These are phyloP conservation scores for Salmo trutta DNA, from an alignment of 2,797 vertebrate species.

Conservation along the genomic window DNA sequence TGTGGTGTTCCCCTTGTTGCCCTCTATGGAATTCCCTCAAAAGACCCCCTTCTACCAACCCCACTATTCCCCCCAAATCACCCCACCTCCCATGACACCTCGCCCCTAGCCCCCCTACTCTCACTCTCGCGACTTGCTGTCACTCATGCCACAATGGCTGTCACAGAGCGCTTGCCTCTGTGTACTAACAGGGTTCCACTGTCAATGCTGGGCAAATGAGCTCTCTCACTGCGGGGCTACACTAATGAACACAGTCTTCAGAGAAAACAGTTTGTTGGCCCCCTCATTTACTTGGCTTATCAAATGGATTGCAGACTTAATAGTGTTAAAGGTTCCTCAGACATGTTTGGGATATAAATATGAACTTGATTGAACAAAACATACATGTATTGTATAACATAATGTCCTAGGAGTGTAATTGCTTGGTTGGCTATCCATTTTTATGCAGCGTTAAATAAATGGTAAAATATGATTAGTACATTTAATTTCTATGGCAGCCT, in stretches of 20 bases:
- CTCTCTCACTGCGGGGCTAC: constrained; percentile 18
- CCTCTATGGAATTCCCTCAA: constrained; percentile 71
- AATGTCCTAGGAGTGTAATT: too few species aligned
- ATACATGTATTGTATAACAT: too few species aligned
- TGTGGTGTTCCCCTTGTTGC: constrained; percentile 55
- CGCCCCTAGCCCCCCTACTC: constrained; percentile 6
- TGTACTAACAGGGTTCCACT: constrained; percentile 49
- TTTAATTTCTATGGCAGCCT: not conserved
- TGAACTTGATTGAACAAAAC: too few species aligned
- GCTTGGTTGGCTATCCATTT: not conserved
- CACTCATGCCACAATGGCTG: constrained; percentile 72
- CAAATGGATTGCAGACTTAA: constrained; percentile 45
- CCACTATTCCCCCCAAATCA: not conserved
- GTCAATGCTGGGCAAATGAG: constrained; percentile 47
- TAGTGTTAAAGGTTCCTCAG: constrained; percentile 19
- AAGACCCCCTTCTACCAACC: constrained; percentile 21
- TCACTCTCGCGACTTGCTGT: constrained; percentile 61
- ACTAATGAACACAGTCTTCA: constrained; percentile 53
- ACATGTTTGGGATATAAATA: too few species aligned
- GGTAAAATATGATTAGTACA: not conserved
- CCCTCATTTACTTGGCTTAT: constrained; percentile 15
- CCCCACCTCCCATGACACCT: constrained; percentile 40
- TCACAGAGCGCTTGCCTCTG: constrained; percentile 54
- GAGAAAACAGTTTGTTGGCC: constrained; percentile 52
- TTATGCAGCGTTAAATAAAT: not conserved